phyloP scores from a whole-genome alignment of 2,113 vertebrate species.

The Coregonus clupeaformis region DNA sequence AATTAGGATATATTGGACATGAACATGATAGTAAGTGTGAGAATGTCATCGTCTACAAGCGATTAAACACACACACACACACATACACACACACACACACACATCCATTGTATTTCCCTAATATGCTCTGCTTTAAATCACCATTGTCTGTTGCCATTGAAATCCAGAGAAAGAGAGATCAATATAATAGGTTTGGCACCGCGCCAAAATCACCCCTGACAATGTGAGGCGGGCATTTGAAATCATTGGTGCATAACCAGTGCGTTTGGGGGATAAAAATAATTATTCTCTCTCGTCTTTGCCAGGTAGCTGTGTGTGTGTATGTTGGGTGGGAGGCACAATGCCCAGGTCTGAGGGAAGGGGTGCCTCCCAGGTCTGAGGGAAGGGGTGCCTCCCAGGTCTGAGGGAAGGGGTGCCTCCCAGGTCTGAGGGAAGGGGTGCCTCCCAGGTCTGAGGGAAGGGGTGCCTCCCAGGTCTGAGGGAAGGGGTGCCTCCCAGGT shows the following conservation, averaged over 20 bases:
- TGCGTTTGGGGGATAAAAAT: conserved; percentile 77
- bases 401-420: conserved; percentile 78
- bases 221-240: conserved; percentile 76
- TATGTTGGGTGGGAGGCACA: conserved; percentile 56
- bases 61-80: conserved; percentile 1
- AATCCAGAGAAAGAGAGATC: conserved; percentile 80
- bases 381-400: conserved; percentile 77
- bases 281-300: conserved; percentile 72
- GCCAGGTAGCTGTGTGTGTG: conserved; percentile 65
- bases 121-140: conserved; percentile 77
- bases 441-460: conserved; percentile 78
- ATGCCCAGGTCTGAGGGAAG: conserved; percentile 80
- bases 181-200: conserved; percentile 81
- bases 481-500: conserved; percentile 77
- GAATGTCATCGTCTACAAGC: conserved; percentile 34
- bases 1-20: conserved; percentile 33
- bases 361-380: conserved; percentile 76
- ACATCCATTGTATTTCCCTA: background rate
- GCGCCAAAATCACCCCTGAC: conserved; percentile 76
- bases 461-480: conserved; percentile 78
- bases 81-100: conserved; percentile 29
- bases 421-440: conserved; percentile 76
- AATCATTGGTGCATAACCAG: conserved; percentile 76
- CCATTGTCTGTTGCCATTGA: conserved; percentile 77
- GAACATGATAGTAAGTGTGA: conserved; percentile 28